phyloP scores from a whole-genome alignment of 2,113 vertebrate genomes.

The Crotalus viridis region DNA sequence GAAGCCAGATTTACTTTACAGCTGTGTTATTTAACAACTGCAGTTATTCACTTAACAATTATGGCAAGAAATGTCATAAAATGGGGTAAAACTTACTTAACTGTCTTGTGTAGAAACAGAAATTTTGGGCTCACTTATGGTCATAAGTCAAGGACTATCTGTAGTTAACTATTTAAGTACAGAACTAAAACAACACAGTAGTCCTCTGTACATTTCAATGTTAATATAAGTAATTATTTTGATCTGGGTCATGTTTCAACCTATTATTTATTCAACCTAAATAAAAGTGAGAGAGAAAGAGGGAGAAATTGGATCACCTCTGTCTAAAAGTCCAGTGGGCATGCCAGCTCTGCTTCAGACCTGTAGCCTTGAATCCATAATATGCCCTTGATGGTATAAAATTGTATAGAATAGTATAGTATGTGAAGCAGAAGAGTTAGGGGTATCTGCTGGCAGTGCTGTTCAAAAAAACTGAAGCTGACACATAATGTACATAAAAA shows the following conservation, averaged over 20 bases:
- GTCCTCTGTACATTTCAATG: background rate
- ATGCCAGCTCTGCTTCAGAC: background rate
- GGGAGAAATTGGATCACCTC: background rate
- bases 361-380: background rate
- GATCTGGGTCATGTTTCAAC: accelerated
- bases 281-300: background rate
- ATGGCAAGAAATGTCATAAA: background rate
- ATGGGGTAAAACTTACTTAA: background rate
- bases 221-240: background rate
- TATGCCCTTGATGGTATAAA: background rate
- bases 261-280: accelerated
- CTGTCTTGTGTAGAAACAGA: background rate
- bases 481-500: background rate
- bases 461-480: background rate
- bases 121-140: background rate
- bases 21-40: no score
- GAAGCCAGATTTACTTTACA: background rate
- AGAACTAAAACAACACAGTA: accelerated
- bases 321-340: background rate
- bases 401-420: background rate
- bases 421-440: accelerated
- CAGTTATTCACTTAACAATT: background rate
- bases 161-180: constrained; percentile 21
- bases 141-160: background rate
- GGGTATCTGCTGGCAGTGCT: background rate